phyloP scores from a whole-genome alignment of 1,140 invertebrate genomes.

The Danaus plexippus region DNA sequence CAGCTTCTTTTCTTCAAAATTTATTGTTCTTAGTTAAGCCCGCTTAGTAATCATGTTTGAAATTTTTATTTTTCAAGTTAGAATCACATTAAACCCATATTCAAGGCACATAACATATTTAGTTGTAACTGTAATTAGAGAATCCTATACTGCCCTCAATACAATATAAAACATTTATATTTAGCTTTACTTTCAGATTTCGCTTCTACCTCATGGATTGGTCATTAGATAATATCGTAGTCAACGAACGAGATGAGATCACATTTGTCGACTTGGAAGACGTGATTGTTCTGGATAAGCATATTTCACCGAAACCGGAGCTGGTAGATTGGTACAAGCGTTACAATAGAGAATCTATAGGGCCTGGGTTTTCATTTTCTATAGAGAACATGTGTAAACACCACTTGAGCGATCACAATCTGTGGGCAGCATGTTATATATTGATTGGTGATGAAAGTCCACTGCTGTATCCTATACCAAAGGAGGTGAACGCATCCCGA shows the following conservation, averaged over 20 bases:
- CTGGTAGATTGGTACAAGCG: conserved; percentile 55
- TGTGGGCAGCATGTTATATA: conserved; percentile 60
- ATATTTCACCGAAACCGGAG: conserved; percentile 49
- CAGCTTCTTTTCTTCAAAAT: no score
- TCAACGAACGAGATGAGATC: conserved; percentile 54
- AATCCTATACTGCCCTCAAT: not conserved
- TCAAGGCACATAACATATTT: no score
- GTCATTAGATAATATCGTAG: conserved; percentile 64
- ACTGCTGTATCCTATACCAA: conserved; percentile 52
- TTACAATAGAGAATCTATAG: conserved; percentile 39
- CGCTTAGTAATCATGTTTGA: no score
- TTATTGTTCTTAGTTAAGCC: no score
- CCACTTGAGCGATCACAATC: conserved; percentile 61
- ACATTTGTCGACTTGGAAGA: conserved; percentile 63
- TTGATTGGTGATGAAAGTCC: conserved; percentile 53
- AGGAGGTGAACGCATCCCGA: conserved; percentile 36
- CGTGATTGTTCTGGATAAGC: conserved; percentile 54
- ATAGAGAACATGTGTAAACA: conserved; percentile 60
- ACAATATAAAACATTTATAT: not conserved
- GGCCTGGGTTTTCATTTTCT: conserved; percentile 51
- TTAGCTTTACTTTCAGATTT: conserved; percentile 36
- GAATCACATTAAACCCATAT: no score
- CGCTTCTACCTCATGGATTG: conserved; percentile 66
- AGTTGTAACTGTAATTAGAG: no score
- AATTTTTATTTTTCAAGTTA: no score